These are phyloP conservation scores for Galago senegalensis DNA, from an alignment of 2,797 vertebrate genomes.

Conservation along the genomic window DNA sequence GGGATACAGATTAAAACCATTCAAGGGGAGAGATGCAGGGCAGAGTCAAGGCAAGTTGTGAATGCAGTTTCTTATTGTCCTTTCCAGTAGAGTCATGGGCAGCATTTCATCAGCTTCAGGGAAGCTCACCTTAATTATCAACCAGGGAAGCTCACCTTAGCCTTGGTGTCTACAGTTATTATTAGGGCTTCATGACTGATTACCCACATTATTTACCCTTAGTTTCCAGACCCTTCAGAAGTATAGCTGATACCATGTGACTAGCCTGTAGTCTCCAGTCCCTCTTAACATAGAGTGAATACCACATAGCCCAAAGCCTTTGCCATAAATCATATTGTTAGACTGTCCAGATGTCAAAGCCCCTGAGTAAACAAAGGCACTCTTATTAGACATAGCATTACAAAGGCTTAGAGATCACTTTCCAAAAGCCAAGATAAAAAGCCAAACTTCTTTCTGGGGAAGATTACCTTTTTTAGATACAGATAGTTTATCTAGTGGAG, in stretches of 20 bases:
- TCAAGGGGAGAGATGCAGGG: neutral
- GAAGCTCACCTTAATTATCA: neutral
- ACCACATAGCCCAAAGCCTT: neutral
- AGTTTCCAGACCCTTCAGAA: neutral
- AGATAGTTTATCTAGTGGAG: neutral
- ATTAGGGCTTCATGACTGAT: neutral
- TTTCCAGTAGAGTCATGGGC: neutral
- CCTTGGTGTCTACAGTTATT: neutral
- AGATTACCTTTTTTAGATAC: neutral
- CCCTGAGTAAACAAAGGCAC: neutral
- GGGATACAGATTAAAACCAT: constrained; percentile 42
- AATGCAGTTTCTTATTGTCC: neutral
- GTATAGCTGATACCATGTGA: neutral
- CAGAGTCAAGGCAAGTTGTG: neutral
- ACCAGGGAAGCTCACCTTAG: neutral
- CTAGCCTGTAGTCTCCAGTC: neutral
- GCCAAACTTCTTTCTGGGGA: neutral
- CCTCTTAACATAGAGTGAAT: neutral
- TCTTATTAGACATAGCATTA: neutral
- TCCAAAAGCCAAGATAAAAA: constrained; percentile 7
- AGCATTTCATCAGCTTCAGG: neutral
- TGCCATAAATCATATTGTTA: constrained; percentile 22
- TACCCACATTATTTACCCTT: neutral
- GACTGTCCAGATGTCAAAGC: neutral
- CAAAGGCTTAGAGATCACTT: constrained; percentile 36